phyloP scores from a whole-genome alignment of 2,113 vertebrate species.

The Lates calcarifer region DNA sequence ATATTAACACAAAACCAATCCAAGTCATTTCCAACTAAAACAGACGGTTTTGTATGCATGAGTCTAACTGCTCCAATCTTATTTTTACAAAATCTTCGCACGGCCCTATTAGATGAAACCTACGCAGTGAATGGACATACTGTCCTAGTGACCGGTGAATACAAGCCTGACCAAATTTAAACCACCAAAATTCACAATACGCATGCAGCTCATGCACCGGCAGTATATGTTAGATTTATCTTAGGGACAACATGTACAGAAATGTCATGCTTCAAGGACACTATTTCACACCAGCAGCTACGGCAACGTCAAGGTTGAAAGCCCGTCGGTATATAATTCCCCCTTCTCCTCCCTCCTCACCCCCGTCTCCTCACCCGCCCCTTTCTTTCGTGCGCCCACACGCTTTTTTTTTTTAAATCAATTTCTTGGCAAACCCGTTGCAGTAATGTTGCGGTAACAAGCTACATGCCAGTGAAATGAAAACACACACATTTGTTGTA shows the following conservation, averaged over 20 bases:
- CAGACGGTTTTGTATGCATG: not conserved
- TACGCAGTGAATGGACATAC: conserved; percentile 64
- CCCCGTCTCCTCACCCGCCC: conserved; percentile 61
- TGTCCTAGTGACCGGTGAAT: conserved; percentile 68
- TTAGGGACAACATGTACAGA: conserved; percentile 46
- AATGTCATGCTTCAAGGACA: conserved; percentile 79
- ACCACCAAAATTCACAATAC: conserved; percentile 26
- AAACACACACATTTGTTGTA: conserved; percentile 32
- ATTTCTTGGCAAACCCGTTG: conserved; percentile 65
- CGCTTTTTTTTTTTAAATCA: conserved; percentile 44
- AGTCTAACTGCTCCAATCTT: not conserved
- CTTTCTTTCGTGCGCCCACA: conserved; percentile 65
- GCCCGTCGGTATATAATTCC: conserved; percentile 54
- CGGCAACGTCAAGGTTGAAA: conserved; percentile 81
- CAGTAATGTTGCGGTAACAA: conserved; percentile 71
- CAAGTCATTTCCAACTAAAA: not conserved
- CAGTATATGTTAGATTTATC: conserved; percentile 17
- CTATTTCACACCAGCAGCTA: conserved; percentile 58
- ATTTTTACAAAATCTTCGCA: conserved; percentile 24
- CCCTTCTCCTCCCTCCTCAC: conserved; percentile 39
- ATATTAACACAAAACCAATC: not conserved
- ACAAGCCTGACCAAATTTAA: conserved; percentile 29
- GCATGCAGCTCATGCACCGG: conserved; percentile 30
- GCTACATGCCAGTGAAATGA: conserved; percentile 5
- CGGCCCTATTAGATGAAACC: conserved; percentile 31